These are phyloP conservation scores for Mormoops blainvillei DNA, from an alignment of 2,113 vertebrate species.

Conservation along the genomic window DNA sequence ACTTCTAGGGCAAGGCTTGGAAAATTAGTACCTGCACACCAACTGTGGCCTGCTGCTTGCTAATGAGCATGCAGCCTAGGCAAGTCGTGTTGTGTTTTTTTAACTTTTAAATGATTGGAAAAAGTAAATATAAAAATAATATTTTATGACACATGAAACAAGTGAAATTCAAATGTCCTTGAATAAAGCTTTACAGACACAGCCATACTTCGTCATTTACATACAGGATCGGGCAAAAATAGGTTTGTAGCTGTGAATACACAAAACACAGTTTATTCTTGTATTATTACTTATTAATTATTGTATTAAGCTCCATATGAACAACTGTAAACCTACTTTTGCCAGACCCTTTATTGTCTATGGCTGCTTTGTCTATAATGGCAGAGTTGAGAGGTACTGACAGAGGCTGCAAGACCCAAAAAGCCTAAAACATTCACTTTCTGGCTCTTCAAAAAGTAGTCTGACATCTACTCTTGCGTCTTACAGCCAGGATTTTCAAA, in stretches of 20 bases:
- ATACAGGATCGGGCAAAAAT: neutral
- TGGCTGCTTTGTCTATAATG: neutral
- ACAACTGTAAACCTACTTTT: neutral
- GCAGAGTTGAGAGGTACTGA: neutral
- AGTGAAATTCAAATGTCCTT: neutral
- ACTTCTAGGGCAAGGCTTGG: neutral
- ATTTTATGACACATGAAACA: neutral
- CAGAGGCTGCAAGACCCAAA: neutral
- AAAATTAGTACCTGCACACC: neutral
- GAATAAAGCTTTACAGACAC: neutral
- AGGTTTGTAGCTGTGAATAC: no score
- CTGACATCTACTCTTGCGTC: neutral
- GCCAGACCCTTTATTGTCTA: neutral
- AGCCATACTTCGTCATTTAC: neutral
- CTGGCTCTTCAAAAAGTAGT: neutral
- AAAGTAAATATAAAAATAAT: neutral
- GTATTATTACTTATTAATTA: no score
- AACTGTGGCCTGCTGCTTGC: neutral
- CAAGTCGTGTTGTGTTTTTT: neutral
- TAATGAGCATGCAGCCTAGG: neutral
- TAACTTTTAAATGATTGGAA: neutral
- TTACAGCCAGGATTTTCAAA: neutral
- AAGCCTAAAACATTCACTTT: neutral
- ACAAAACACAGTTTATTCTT: no score
- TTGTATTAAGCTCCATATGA: no score